Conservation (phyloP, 1,140 invertebrate species). For the Drusus annulatus region DNA sequence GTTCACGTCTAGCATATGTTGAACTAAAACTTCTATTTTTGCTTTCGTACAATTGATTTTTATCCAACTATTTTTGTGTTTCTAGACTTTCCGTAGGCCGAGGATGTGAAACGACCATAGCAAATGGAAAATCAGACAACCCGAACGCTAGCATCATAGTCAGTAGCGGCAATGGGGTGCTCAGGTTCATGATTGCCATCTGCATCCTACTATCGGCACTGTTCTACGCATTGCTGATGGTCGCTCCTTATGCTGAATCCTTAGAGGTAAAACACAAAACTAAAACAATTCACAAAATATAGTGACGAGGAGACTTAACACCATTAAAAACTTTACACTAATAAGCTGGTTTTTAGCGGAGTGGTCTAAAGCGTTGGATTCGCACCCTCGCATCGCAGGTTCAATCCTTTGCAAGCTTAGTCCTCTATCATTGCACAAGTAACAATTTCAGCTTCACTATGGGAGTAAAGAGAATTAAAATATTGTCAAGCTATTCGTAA, state of each 20-base stretch:
- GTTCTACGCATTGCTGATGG: slow-evolving; percentile 77
- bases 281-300: neutral
- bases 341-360: too few relatives aligned
- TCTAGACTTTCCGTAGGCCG: slow-evolving; percentile 68
- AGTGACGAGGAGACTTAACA: too few relatives aligned
- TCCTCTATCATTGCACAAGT: too few relatives aligned
- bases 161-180: slow-evolving; percentile 71
- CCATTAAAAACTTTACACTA: too few relatives aligned
- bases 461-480: too few relatives aligned
- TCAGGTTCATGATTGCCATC: slow-evolving; percentile 79
- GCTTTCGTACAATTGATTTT: neutral
- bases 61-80: neutral
- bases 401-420: too few relatives aligned
- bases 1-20: too few relatives aligned
- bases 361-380: too few relatives aligned
- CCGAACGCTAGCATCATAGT: slow-evolving; percentile 64
- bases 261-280: slow-evolving; percentile 62
- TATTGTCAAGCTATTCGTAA: too few relatives aligned
- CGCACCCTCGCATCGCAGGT: too few relatives aligned
- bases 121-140: slow-evolving; percentile 65
- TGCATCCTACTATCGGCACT: slow-evolving; percentile 78
- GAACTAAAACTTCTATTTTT: too few relatives aligned
- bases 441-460: too few relatives aligned
- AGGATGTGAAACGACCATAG: slow-evolving; percentile 64
- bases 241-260: slow-evolving; percentile 76